phyloP scores from a whole-genome alignment of 2,113 vertebrate species.

The Ceyx margarethae region DNA sequence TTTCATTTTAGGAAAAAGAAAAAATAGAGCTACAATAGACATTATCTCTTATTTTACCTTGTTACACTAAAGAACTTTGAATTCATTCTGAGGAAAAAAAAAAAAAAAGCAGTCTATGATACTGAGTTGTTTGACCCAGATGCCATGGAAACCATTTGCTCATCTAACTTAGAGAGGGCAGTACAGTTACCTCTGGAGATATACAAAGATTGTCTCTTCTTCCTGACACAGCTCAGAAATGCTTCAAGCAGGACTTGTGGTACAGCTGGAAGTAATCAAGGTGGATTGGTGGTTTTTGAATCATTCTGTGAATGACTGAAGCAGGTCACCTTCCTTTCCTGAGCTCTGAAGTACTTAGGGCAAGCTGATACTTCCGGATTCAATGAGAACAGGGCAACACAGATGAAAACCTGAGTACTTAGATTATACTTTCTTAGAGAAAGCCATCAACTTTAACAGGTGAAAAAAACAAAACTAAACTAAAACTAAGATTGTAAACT shows the following conservation, averaged over 20 bases:
- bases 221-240: constrained; percentile 17
- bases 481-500: neutral
- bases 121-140: neutral
- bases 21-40: neutral
- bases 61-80: neutral
- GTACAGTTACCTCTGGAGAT: neutral
- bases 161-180: neutral
- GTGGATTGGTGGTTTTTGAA: constrained; percentile 12
- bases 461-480: neutral
- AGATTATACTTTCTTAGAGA: neutral
- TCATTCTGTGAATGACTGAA: constrained; percentile 21
- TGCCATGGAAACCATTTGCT: neutral
- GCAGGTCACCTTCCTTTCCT: neutral
- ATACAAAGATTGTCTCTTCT: neutral
- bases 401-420: neutral
- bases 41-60: neutral
- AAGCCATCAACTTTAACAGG: neutral
- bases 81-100: neutral
- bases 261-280: constrained; percentile 27
- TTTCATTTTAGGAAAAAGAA: neutral
- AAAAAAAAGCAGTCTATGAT: neutral
- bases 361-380: constrained; percentile 3
- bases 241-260: neutral
- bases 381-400: neutral
- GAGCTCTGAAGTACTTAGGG: neutral